phyloP scores from a whole-genome alignment of 2,113 vertebrate species.

The Callipepla squamata region DNA sequence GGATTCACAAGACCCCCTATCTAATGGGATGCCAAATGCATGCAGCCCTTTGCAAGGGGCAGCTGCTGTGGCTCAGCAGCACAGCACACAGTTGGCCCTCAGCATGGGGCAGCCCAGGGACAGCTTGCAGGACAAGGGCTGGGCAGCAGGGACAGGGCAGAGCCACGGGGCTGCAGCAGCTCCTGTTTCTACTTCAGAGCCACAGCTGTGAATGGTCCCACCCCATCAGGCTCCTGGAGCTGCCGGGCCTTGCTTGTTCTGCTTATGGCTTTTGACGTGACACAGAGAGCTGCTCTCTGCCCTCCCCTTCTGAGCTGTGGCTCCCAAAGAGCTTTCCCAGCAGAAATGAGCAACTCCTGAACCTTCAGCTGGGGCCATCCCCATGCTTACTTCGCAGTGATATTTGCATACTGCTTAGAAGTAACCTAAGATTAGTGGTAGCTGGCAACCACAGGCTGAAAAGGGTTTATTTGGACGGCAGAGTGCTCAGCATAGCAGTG shows the following conservation, averaged over 20 bases:
- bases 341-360: neutral
- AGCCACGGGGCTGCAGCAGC: neutral
- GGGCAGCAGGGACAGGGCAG: neutral
- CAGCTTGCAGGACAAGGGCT: neutral
- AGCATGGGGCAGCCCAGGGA: fast-evolving
- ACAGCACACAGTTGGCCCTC: neutral
- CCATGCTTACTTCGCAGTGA: neutral
- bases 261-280: fast-evolving
- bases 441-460: neutral
- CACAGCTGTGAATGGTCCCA: no score
- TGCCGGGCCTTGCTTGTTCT: neutral
- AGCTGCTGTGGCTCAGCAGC: neutral
- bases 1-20: neutral
- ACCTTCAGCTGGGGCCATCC: neutral
- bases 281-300: neutral
- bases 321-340: neutral
- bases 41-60: neutral
- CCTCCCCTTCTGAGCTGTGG: neutral
- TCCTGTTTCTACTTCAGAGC: neutral
- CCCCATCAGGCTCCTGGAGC: neutral
- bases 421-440: neutral
- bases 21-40: neutral
- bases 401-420: neutral
- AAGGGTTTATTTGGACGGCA: neutral
- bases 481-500: neutral